Evolutionary conservation across 64 coral and sea anemone species (phyloP).

Genomic region (Platygyra sinensis): DNA sequence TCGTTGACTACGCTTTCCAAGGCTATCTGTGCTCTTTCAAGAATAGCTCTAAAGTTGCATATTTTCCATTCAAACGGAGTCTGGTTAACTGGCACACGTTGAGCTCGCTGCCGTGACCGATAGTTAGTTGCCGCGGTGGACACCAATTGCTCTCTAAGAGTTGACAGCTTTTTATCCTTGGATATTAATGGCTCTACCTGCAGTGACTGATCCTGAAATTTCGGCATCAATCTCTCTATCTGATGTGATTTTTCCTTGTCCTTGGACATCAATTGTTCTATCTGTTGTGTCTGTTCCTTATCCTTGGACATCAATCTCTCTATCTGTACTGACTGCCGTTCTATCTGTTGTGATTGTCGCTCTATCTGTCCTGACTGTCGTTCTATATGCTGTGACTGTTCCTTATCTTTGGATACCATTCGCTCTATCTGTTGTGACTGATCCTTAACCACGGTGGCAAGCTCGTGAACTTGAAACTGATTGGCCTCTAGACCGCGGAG

Average conservation of each 20-base stretch:
- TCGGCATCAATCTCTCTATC: too few relatives aligned
- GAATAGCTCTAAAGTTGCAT: not conserved
- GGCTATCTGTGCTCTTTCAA: not conserved
- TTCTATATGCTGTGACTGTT: conserved; percentile 3
- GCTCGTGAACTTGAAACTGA: conserved; percentile 7
- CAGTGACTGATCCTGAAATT: too few relatives aligned
- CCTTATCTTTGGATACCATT: too few relatives aligned
- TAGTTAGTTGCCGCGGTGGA: too few relatives aligned
- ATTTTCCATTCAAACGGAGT: conserved; percentile 18
- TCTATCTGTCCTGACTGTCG: not conserved
- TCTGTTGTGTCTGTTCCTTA: conserved; percentile 1
- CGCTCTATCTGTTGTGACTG: too few relatives aligned
- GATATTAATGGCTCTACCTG: too few relatives aligned
- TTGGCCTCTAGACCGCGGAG: conserved; percentile 9
- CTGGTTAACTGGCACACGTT: not conserved
- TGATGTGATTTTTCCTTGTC: not conserved
- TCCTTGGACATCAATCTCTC: not conserved
- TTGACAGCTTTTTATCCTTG: too few relatives aligned
- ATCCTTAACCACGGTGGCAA: conserved; percentile 8
- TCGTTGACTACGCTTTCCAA: not conserved
- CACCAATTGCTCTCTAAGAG: too few relatives aligned
- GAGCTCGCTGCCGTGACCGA: not conserved
- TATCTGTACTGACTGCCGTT: too few relatives aligned
- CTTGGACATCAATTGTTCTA: not conserved
- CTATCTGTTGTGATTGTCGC: too few relatives aligned